Percentiles rank a stretch among this genome's conserved stretches.
Evolutionary conservation across 92 coral and sea anemone species (phyloP).

Genomic region (Porites divaricata): DNA sequence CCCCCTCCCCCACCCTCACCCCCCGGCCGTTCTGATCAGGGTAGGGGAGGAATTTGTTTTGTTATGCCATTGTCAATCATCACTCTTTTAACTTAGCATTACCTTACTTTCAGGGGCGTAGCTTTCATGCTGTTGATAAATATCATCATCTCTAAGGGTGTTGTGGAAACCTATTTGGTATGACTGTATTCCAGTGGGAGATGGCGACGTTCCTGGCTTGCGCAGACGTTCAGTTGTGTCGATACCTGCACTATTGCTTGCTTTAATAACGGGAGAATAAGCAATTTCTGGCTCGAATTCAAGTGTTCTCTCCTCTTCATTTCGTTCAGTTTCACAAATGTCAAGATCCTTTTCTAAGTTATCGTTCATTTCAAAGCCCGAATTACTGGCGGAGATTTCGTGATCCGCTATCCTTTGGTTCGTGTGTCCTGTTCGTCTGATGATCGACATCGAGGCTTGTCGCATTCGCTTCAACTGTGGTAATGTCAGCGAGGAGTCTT

Average conservation of each 20-base stretch:
- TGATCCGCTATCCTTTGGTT: background rate
- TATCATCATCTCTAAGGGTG: background rate
- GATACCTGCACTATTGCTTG: background rate
- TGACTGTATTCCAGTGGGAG: background rate
- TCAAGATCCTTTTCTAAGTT: background rate
- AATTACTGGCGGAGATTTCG: background rate
- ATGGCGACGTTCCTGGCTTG: background rate
- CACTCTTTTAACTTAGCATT: background rate
- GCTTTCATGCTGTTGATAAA: conserved; percentile 20
- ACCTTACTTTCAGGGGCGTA: background rate
- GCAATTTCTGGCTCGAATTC: background rate
- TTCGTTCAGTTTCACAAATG: background rate
- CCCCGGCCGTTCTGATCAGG: no score
- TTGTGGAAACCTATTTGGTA: background rate
- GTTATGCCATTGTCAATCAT: no score
- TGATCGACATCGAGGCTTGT: conserved; percentile 63
- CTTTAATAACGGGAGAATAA: background rate
- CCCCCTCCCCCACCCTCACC: no score
- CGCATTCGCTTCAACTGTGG: conserved; percentile 80
- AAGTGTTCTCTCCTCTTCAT: background rate
- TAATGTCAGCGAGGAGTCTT: conserved; percentile 57
- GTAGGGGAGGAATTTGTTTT: no score
- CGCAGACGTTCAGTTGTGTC: background rate
- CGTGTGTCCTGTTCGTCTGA: conserved; percentile 35
- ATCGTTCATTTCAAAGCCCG: background rate